phyloP scores from a whole-genome alignment of 1,140 invertebrate genomes.

The Piezodorus guildinii region DNA sequence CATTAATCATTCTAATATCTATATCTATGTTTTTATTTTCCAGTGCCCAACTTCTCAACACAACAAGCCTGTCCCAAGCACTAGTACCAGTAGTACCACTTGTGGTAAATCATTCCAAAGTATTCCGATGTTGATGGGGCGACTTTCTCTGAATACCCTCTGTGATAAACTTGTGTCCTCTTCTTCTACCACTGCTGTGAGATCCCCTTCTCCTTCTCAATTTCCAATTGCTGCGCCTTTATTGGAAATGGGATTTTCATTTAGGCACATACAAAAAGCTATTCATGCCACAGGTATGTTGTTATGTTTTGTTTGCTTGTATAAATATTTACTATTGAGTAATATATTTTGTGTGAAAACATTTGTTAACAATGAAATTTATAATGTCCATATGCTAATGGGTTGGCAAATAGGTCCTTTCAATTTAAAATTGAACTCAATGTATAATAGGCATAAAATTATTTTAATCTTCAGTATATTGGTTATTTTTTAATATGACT shows the following conservation, averaged over 20 bases:
- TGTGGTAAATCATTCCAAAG: background rate
- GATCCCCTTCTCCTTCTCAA: slow-evolving; percentile 35
- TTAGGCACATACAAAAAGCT: slow-evolving; percentile 46
- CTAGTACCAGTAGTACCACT: background rate
- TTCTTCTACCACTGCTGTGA: slow-evolving; percentile 2
- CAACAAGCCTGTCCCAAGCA: slow-evolving; percentile 3
- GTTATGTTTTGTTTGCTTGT: background rate
- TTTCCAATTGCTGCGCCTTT: slow-evolving; percentile 43
- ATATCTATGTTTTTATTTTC: background rate
- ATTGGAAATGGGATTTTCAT: slow-evolving; percentile 51
- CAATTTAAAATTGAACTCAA: too few species aligned
- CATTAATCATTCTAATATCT: too few species aligned
- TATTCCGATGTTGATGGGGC: background rate
- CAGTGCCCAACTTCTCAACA: background rate
- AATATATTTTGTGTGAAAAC: too few species aligned
- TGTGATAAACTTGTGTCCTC: background rate
- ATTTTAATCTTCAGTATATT: too few species aligned
- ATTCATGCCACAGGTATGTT: slow-evolving; percentile 40
- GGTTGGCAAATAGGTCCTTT: too few species aligned
- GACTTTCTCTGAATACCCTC: background rate
- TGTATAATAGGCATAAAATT: too few species aligned
- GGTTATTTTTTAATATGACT: too few species aligned
- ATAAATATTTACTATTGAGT: too few species aligned
- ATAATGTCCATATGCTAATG: too few species aligned
- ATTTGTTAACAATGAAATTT: too few species aligned